Percentiles rank a stretch among this genome's conserved stretches.
These are phyloP conservation scores for Drosophila paulistorum DNA, from an alignment of 1,140 invertebrate genomes.

Conservation along the genomic window DNA sequence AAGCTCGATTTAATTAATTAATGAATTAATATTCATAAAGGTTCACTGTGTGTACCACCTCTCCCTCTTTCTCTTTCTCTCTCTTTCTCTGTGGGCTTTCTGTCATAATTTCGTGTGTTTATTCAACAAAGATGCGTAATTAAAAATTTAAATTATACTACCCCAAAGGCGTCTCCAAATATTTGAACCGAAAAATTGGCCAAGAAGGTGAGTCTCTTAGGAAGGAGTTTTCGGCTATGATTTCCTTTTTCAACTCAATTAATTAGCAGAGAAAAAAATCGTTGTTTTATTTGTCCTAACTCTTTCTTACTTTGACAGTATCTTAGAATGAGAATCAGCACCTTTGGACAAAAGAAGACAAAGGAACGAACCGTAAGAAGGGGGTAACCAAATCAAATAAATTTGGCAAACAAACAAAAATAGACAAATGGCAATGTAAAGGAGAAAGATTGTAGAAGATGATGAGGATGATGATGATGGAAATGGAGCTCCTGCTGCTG, in stretches of 20 bases:
- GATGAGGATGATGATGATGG: slow-evolving; percentile 8
- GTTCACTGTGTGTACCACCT: not conserved
- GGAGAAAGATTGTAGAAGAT: slow-evolving; percentile 59
- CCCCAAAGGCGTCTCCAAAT: slow-evolving; percentile 58
- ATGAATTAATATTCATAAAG: slow-evolving; percentile 14
- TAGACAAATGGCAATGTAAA: slow-evolving; percentile 45
- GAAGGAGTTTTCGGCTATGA: slow-evolving; percentile 21
- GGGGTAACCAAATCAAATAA: slow-evolving; percentile 67
- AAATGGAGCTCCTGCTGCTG: slow-evolving; percentile 10
- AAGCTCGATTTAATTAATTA: slow-evolving; percentile 14
- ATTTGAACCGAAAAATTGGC: slow-evolving; percentile 50
- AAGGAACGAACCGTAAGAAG: not conserved
- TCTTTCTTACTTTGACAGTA: slow-evolving; percentile 57
- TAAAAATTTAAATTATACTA: slow-evolving; percentile 77
- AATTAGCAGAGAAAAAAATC: slow-evolving; percentile 48
- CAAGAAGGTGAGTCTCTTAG: slow-evolving; percentile 39
- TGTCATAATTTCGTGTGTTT: slow-evolving; percentile 74
- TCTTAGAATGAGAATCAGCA: slow-evolving; percentile 51
- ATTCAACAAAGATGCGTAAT: slow-evolving; percentile 61
- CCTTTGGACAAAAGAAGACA: slow-evolving; percentile 11
- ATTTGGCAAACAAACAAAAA: slow-evolving; percentile 72
- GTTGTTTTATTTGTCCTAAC: slow-evolving; percentile 58
- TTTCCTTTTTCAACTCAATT: slow-evolving; percentile 72
- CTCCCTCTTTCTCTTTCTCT: not conserved
- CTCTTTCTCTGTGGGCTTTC: not conserved